Evolutionary conservation across 2,888 invertebrate species (phyloP), one percentile per base, ranked within the genome.

Genomic region (Drosophila picticornis): DNA sequence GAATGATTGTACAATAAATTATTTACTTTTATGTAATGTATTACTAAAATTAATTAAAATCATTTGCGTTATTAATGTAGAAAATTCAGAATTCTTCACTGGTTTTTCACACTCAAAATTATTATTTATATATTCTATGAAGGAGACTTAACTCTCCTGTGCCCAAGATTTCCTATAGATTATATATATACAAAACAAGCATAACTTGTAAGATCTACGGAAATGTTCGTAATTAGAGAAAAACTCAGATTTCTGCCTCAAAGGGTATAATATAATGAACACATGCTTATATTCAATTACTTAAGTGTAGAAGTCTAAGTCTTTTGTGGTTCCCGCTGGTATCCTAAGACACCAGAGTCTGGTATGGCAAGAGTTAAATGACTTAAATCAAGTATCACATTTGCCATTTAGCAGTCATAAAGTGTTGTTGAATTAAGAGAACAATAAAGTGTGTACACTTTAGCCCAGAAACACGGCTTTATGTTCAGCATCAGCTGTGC

Each of bases 381-480:
- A 34, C 34, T 50, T 19, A 29, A 69, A 25, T 69, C 22, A 50
- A 56, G 48, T 53, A 25, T 22, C 27, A 38, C 43, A 19, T 13
- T 27, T 27, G 19, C 4, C 29, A 31, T 32, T 43, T 50, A 50
- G 9, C 19, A 19, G 19, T 22, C 3, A 29, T 34, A 34, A 60
- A 68, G 58, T 51, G 11, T 16, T 31, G 36, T 34, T 36, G 16
- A 58, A 31, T n/a, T 25, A 70, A 52, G 43, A 59, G 51, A n/a
- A 36, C 34, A 70, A 69, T 69, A 70, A 69, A 69, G 51, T 70
- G 69, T 40, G 71, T 71, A n/a, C 31, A 38, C 27, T 32, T 25
- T 25, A 40, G 48, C 11, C 4, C 6, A 5, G 27, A 29, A 27
- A 22, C 29, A n/a, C 9, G 16, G 34, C 29, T 29, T 46, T 19